Evolutionary conservation across 2,888 invertebrate species (phyloP), one percentile per base, ranked within the genome.

Genomic region (Drosophila lacicola): DNA sequence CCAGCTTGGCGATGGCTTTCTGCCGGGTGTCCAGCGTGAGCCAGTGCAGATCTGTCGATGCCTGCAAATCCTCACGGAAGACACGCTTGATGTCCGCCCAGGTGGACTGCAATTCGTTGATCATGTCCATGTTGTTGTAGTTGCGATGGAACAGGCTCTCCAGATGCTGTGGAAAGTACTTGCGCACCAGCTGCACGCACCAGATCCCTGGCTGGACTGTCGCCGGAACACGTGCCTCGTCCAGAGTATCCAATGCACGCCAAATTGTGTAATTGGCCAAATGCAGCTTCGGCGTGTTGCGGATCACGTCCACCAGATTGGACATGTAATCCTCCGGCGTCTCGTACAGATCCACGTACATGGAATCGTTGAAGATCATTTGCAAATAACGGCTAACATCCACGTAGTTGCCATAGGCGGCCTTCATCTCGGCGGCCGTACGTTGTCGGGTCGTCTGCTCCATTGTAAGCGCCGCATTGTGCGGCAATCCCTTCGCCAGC

Each of bases 201-300:
- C 90, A 90, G 4, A 80, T 79, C 2, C 75, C 77, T 1, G 77
- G 78, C 63, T 84, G 77, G 10, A 82, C 80, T 0, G 53, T 17
- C 0, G 17, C 45, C 4, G 82, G 80, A 2, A 85, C 78, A 0
- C 80, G 74, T 2, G 87, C 85, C 9, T 80, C 77, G n/a, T 90
- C 90, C 13, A 91, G 70, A 4, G 80, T 80, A n/a, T 89, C 79
- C 42, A 91, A 41, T 0, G 90, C 84, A 0, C 91, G 89, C 90
- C 92, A 91, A 79, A 91, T 92, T 0, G 92, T 91, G 8, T 91
- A 91, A 54, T 91, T 92, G 37, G 91, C 91, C 51, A 92, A 74
- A 6, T 88, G 81, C 3, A 90, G 61, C 37, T 92, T 91, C 1
- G 90, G 88, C 0, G 91, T 91, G 0, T 62, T 61, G 0, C 77